Conservation (phyloP, 1,140 invertebrate genomes). For the Ptiloglossa arizonensis region DNA sequence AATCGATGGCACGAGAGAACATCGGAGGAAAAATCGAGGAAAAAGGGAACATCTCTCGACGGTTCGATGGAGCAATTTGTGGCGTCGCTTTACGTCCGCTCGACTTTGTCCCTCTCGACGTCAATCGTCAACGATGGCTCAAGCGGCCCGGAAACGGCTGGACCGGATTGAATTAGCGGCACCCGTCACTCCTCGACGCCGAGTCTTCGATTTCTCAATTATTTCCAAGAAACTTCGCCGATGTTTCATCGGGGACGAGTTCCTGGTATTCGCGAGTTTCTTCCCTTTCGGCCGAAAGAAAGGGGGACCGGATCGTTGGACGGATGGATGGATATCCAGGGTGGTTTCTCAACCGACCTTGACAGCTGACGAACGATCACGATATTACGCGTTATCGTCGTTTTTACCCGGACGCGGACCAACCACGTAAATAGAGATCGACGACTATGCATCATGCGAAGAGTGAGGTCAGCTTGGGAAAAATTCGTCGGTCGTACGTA, state of each 20-base stretch:
- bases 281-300: no score
- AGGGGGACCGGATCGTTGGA: no score
- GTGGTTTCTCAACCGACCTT: constrained; percentile 9
- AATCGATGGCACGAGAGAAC: no score
- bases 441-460: constrained; percentile 11
- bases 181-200: neutral
- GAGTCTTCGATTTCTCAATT: neutral
- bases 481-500: constrained; percentile 44
- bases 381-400: constrained; percentile 23
- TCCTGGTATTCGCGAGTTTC: no score
- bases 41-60: no score
- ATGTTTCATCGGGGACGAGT: neutral
- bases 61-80: neutral
- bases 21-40: no score
- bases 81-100: neutral
- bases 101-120: neutral
- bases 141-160: neutral
- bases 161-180: constrained; percentile 20
- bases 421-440: constrained; percentile 26
- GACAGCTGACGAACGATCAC: constrained; percentile 38
- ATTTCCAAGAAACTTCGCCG: neutral
- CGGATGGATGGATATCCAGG: no score
- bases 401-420: constrained; percentile 25
- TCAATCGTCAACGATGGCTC: constrained; percentile 15
- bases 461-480: constrained; percentile 29